Conservation (phyloP, 1,140 invertebrate species). For the Penaeus chinensis region DNA sequence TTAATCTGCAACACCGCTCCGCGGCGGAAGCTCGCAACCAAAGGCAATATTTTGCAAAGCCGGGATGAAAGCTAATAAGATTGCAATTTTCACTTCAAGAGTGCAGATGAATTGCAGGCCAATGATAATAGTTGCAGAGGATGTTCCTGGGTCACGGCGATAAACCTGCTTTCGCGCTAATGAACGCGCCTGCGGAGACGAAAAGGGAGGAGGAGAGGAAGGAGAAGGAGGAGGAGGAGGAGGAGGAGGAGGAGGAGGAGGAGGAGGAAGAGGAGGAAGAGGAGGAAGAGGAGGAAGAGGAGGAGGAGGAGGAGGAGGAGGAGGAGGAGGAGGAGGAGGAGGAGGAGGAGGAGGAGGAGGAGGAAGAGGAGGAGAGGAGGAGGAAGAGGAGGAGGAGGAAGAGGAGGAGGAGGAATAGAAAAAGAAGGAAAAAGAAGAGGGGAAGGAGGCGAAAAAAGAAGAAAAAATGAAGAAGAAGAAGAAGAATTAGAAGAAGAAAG, state of each 20-base stretch:
- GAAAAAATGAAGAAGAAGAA: background rate
- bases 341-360: slow-evolving; percentile 21
- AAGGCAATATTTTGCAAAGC: no score
- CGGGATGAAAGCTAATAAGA: no score
- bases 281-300: background rate
- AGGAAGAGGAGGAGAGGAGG: background rate
- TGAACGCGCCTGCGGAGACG: slow-evolving; percentile 7
- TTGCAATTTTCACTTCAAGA: no score
- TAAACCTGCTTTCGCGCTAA: background rate
- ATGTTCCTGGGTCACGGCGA: background rate
- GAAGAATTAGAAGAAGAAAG: slow-evolving; percentile 20
- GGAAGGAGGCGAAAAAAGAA: no score
- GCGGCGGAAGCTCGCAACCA: no score
- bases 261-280: background rate
- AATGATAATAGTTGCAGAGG: background rate
- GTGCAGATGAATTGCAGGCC: background rate
- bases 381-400: background rate
- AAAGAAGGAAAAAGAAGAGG: background rate
- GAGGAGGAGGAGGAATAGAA: background rate
- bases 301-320: background rate
- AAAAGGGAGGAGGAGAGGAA: slow-evolving; percentile 9
- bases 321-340: background rate
- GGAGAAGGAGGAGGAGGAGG: background rate
- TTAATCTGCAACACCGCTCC: no score
- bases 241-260: background rate